Percentiles rank a stretch among this genome's conserved stretches.
These are phyloP conservation scores for Bibio marci DNA, from an alignment of 2,888 invertebrate species.

Conservation along the genomic window DNA sequence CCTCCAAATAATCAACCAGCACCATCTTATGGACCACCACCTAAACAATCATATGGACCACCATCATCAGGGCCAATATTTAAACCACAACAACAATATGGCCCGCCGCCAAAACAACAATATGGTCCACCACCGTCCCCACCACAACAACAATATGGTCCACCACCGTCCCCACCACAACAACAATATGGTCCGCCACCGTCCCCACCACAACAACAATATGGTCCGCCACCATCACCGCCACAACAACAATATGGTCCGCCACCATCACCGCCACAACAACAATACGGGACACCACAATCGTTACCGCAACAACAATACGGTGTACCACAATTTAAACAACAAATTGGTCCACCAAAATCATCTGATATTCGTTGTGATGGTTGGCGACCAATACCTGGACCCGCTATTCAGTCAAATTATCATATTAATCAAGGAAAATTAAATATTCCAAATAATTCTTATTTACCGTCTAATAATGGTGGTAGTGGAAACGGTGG, in stretches of 20 bases:
- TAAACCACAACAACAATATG: constrained; percentile 14
- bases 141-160: constrained; percentile 27
- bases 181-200: constrained; percentile 16
- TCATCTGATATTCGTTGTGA: constrained; percentile 40
- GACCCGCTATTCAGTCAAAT: constrained; percentile 31
- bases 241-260: constrained; percentile 21
- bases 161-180: constrained; percentile 25
- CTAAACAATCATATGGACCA: constrained; percentile 20
- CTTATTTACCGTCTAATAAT: constrained; percentile 6
- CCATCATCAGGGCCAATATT: constrained; percentile 20
- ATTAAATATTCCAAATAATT: constrained; percentile 10
- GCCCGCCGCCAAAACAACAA: constrained; percentile 16
- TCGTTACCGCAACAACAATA: constrained; percentile 10
- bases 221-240: constrained; percentile 12
- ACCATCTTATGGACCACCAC: constrained; percentile 24
- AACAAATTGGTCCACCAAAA: constrained; percentile 22
- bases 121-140: constrained; percentile 12
- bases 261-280: constrained; percentile 26
- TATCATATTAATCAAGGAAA: constrained; percentile 15
- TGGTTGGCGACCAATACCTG: constrained; percentile 75
- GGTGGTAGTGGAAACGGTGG: constrained; percentile 6
- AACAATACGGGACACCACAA: constrained; percentile 17
- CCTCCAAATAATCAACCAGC: constrained; percentile 7
- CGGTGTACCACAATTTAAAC: constrained; percentile 21
- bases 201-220: constrained; percentile 19